phyloP scores from a whole-genome alignment of 35 echinoderm and acorn worm species.

The Heliocidaris tuberculata region DNA sequence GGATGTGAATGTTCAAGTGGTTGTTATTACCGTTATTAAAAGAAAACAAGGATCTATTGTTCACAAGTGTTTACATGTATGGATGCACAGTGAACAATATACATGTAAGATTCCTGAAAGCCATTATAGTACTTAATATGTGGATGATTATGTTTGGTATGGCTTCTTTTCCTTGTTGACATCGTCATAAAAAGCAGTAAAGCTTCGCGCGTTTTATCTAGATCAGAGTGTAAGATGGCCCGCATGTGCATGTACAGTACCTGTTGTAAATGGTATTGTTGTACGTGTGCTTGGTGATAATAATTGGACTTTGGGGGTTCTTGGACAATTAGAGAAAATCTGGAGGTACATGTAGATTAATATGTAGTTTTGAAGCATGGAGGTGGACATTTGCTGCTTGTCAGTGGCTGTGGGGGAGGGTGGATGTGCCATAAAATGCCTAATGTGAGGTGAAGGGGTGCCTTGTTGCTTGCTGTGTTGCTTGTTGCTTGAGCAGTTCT shows the following conservation, averaged over 20 bases:
- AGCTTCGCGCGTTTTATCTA: background rate
- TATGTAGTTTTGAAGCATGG: no score
- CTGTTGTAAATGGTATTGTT: background rate
- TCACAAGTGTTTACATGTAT: background rate
- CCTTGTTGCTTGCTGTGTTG: no score
- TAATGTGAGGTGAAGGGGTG: no score
- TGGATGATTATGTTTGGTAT: background rate
- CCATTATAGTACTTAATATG: background rate
- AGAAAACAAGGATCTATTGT: conserved; percentile 12
- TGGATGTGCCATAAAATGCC: no score
- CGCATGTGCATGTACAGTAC: background rate
- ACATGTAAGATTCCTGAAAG: background rate
- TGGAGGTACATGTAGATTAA: no score
- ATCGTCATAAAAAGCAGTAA: background rate
- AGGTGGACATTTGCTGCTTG: no score
- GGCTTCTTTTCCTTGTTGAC: background rate
- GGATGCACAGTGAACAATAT: background rate
- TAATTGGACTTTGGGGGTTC: background rate
- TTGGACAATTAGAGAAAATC: background rate
- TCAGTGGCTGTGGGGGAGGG: no score
- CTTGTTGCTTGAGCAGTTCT: no score
- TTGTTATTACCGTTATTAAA: background rate
- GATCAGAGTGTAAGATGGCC: background rate
- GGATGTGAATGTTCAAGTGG: background rate
- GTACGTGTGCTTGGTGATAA: background rate